Evolutionary conservation across 1,140 invertebrate species (phyloP), one percentile per base, ranked within the genome.

Genomic region (Cephus cinctus): DNA sequence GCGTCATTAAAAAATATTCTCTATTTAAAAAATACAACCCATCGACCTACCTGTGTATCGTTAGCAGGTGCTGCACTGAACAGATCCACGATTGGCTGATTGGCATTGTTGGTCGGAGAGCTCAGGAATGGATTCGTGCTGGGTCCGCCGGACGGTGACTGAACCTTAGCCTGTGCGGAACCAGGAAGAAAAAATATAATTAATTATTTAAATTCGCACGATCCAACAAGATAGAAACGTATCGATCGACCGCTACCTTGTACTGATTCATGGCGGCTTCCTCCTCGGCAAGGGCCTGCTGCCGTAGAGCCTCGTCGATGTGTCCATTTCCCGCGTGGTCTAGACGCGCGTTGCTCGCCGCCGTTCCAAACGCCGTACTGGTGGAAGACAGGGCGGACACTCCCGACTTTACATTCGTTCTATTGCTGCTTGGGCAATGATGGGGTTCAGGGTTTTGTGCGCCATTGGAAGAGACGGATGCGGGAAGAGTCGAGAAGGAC

Each of bases 191-290:
- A n/a, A n/a, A n/a, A n/a, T n/a, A n/a, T n/a, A n/a, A n/a, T n/a
- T n/a, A n/a, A n/a, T n/a, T n/a, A n/a, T 12, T 36, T 6, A n/a
- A n/a, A n/a, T n/a, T n/a, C n/a, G n/a, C n/a, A n/a, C n/a, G n/a
- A n/a, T n/a, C n/a, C n/a, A n/a, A n/a, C n/a, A n/a, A n/a, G n/a
- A n/a, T n/a, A n/a, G n/a, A n/a, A n/a, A n/a, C n/a, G n/a, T n/a
- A n/a, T n/a, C n/a, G n/a, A n/a, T n/a, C n/a, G n/a, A n/a, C n/a
- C n/a, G n/a, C 70, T 78, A 95, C 94, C 85, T 96, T 97, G 64
- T 96, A 92, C 69, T 96, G 91, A 76, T 93, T 95, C 80, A 98
- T 88, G 22, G 89, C 89, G 20, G 92, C 91, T 73, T 96, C 93
- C 76, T 98, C 95, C 71, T 98, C 95, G 35, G 94, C 94, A 20